Evolutionary conservation across 2,888 invertebrate species (phyloP), one percentile per base, ranked within the genome.

Genomic region (Altica lythri): DNA sequence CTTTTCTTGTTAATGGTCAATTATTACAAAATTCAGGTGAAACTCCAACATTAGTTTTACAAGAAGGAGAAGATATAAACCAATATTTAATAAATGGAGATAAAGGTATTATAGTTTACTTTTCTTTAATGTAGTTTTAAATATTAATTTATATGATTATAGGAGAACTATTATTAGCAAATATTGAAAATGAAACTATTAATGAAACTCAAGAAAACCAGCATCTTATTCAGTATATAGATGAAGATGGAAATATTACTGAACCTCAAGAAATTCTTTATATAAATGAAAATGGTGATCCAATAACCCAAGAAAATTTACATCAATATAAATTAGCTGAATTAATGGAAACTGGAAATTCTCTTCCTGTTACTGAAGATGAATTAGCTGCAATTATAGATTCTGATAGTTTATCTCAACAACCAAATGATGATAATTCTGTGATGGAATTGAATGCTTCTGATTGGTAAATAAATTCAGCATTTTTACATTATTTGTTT

Each of bases 1-100:
- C 68, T 27, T 60, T 68, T 54, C 30, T 69, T 5, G 59, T 69
- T n/a, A 63, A 70, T 49, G 67, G 65, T 4, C 51, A 62, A 30
- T 54, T 68, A 27, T 40, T 65, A 4, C 60, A 64, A 35, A 19
- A 13, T n/a, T 17, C 9, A 9, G 2, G 59, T 12, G 50, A 57
- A 6, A 18, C 25, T n/a, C 57, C 63, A 34, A 57, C 61, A 10
- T 34, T 65, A 2, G 52, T 66, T 16, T 34, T 65, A 13, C 63
- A 64, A 45, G 66, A 65, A 32, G 63, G 56, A n/a, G 63, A 62
- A 16, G 62, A 64, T 47, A 54, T 67, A 5, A 59, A 47, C 35
- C 64, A 65, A 37, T 67, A 61, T 40, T 61, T 63, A 27, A 57
- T 65, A 19, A 65, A 67, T 40, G 62, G 64, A 29, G 56, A 55